Evolutionary conservation across 2,797 vertebrate species (phyloP).

Genomic region (Myotis myotis): DNA sequence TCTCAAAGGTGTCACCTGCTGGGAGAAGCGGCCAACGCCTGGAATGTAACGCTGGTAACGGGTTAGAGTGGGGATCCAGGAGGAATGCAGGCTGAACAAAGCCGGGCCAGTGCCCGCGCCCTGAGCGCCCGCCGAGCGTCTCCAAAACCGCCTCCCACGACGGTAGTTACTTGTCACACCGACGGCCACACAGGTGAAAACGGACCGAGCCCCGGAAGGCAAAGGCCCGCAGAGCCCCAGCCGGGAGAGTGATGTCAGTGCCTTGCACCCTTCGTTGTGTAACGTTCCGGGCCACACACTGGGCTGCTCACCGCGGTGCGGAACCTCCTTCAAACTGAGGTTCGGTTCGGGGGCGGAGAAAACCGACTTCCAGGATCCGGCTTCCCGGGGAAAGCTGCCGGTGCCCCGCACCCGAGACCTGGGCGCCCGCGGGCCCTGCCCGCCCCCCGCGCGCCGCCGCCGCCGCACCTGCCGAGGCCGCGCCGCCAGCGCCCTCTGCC

Average conservation of each 20-base stretch:
- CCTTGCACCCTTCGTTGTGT: neutral
- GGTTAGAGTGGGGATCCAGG: neutral
- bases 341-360: neutral
- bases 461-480: slow-evolving; percentile 61
- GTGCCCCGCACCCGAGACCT: neutral
- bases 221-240: slow-evolving; percentile 6
- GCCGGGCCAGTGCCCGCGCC: neutral
- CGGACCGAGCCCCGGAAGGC: neutral
- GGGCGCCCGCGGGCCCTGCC: neutral
- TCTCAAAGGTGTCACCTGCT: no score
- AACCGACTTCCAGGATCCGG: neutral
- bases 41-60: neutral
- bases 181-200: slow-evolving; percentile 23
- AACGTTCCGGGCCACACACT: neutral
- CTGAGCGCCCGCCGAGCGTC: neutral
- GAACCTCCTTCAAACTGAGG: neutral
- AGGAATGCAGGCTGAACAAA: neutral
- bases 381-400: neutral
- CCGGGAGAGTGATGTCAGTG: slow-evolving; percentile 60
- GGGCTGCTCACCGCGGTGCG: neutral
- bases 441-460: neutral
- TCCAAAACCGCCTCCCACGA: neutral
- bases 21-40: neutral
- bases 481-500: slow-evolving; percentile 60
- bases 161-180: neutral